Base-by-base conservation (phyloP, 2,888 invertebrate species). In the Pristionchus arcanus region DNA sequence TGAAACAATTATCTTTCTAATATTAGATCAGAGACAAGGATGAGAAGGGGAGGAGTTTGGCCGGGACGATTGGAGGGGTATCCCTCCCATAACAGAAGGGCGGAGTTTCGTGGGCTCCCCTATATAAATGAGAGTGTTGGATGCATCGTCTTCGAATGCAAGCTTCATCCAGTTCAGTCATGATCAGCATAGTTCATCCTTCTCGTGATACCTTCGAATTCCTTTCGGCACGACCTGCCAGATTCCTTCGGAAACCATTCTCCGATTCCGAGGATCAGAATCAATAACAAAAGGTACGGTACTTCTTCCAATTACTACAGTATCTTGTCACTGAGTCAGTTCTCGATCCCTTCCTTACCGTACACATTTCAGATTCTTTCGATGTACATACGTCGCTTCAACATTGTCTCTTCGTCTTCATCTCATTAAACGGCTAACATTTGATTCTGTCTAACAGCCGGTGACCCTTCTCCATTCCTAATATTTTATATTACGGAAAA, bases 131-230 rank as follows among this genome's bases (percentile, higher is more conserved):
- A 77, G 77, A 28, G 42, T 21, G 21, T 77, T 42, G 21, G 77
- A 77, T 77, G 25, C 77, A 37, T n/a, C 31, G 31, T 42, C 77
- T 77, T 42, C 42, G 77, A 77, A 77, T 77, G 37, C 42, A 42
- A 77, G 42, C 37, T 42, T 77, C 77, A 25, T 42, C 42, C 77
- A 37, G 1, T 16, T 16, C 37, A 42, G 42, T 25, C 31, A 93
- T 93, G 93, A 93, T 93, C 90, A 92, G 92, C 91, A 93, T 93
- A 85, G 92, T 93, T 49, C 93, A 93, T 90, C 93, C 91, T 89
- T 90, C 92, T 71, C 86, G 92, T 34, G 92, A 93, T 66, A 90
- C 90, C 34, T 89, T 93, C 55, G 93, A 93, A 84, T 93, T 92
- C 90, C 90, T 91, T 42, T 91, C 91, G 68, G 91, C 90, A 87